A percentile compares a stretch with the other conserved stretches of the same genome.
Conservation (phyloP, 1,140 invertebrate genomes). For the Pogonus chalceus region DNA sequence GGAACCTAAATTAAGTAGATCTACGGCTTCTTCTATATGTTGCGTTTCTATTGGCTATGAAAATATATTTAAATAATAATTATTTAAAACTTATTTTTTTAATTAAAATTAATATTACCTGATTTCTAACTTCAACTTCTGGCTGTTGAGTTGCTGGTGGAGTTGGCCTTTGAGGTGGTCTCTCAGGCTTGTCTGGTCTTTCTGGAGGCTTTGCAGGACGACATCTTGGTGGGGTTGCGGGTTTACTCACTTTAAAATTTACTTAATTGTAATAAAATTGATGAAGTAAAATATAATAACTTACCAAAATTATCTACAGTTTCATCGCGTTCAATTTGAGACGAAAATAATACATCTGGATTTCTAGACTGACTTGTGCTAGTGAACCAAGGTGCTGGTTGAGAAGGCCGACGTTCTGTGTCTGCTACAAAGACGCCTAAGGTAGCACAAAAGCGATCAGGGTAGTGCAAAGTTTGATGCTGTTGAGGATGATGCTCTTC, state of each 20-base stretch:
- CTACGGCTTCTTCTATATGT: constrained; percentile 32
- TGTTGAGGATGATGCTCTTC: constrained; percentile 64
- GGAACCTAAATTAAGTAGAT: constrained; percentile 42
- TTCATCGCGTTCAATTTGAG: constrained; percentile 73
- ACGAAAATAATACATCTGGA: constrained; percentile 62
- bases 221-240: constrained; percentile 9
- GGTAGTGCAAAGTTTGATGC: too few species aligned
- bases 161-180: constrained; percentile 25
- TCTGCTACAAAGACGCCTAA: constrained; percentile 66
- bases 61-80: not conserved
- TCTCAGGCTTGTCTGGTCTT: constrained; percentile 16
- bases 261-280: constrained; percentile 2
- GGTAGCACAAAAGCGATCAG: constrained; percentile 59
- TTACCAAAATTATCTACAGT: constrained; percentile 68
- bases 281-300: constrained; percentile 16
- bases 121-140: not conserved
- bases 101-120: not conserved
- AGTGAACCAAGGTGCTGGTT: constrained; percentile 66
- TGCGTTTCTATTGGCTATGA: not conserved
- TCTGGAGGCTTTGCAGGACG: constrained; percentile 17
- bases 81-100: constrained; percentile 9
- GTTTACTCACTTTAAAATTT: constrained; percentile 20
- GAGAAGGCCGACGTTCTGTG: constrained; percentile 48
- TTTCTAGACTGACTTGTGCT: constrained; percentile 45
- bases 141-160: constrained; percentile 30